Evolutionary conservation across 53 echinoderm and acorn worm genomes (phyloP).

Genomic region (Hippasteria phrygiana): DNA sequence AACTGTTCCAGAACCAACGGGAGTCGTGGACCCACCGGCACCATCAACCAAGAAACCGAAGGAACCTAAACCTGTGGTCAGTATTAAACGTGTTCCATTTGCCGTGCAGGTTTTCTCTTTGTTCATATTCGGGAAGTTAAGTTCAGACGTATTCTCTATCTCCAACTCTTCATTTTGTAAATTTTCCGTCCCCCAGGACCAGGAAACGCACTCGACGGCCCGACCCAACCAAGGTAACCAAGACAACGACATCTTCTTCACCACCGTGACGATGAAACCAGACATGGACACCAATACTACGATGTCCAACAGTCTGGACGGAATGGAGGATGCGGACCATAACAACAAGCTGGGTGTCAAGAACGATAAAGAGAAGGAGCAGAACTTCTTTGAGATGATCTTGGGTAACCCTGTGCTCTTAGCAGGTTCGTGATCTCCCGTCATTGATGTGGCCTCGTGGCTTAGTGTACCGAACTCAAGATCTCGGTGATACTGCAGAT

Average conservation of each 20-base stretch:
- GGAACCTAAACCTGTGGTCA: background rate
- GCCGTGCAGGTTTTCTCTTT: too few relatives aligned
- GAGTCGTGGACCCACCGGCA: background rate
- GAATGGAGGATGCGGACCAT: background rate
- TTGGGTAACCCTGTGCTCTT: slow-evolving; percentile 76
- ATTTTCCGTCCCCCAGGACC: background rate
- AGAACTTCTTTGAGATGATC: slow-evolving; percentile 77
- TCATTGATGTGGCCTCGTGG: background rate
- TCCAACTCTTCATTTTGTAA: background rate
- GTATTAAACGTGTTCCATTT: too few relatives aligned
- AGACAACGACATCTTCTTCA: slow-evolving; percentile 56
- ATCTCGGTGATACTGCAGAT: background rate
- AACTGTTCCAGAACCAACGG: background rate
- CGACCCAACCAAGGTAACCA: slow-evolving; percentile 29
- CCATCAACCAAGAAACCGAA: background rate
- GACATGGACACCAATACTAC: background rate
- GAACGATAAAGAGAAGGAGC: slow-evolving; percentile 44
- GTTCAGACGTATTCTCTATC: background rate
- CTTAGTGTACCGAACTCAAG: too few relatives aligned
- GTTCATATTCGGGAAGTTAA: too few relatives aligned
- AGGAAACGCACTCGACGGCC: background rate
- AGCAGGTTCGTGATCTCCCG: slow-evolving; percentile 70
- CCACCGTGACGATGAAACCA: slow-evolving; percentile 31
- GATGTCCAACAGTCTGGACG: slow-evolving; percentile 20
- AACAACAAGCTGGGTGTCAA: slow-evolving; percentile 44